Evolutionary conservation across 1,140 invertebrate species (phyloP), one percentile per base, ranked within the genome.

Genomic region (Tetraneura akinire): DNA sequence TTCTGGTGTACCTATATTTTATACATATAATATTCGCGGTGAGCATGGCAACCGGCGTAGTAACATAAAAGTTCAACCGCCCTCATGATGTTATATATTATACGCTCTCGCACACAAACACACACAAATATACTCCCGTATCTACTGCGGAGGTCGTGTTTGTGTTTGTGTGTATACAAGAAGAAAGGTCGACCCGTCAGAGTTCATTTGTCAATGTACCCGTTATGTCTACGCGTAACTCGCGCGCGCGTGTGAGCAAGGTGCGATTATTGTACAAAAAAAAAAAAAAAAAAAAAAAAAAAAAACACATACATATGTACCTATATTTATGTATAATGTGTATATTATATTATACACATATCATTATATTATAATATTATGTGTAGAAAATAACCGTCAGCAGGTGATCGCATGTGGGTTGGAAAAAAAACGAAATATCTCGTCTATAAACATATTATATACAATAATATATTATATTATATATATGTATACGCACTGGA

Each of bases 21-120:
- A 16, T 9, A 10, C 64, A 49, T 26, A 71, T 26, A 49, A 51
- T 71, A 37, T 37, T 37, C 32, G 3, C 68, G 53, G 74, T 78
- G 18, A 78, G n/a, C 74, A 78, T 78, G 74, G 74, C 74, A 78
- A 78, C 74, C 13, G 42, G 42, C 53, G 55, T 78, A 60, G 74
- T 78, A 62, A 78, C 74, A 37, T 37, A 60, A 78, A 78, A 78
- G 74, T 78, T 78, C 74, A 78, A 78, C 53, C 53, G 74, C 74
- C 55, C 74, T 78, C 37, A 47, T 78, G 37, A 45, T 47, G 51
- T 4, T 37, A 37, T 37, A 37, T 37, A 4, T 37, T 37, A 8
- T 37, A 37, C n/a, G n/a, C n/a, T n/a, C n/a, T n/a, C n/a, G n/a
- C n/a, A n/a, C n/a, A n/a, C n/a, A n/a, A n/a, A n/a, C 62, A 29